Evolutionary conservation across 2,888 invertebrate species (phyloP), one percentile per base, ranked within the genome.

Genomic region (Cotesia congregata): DNA sequence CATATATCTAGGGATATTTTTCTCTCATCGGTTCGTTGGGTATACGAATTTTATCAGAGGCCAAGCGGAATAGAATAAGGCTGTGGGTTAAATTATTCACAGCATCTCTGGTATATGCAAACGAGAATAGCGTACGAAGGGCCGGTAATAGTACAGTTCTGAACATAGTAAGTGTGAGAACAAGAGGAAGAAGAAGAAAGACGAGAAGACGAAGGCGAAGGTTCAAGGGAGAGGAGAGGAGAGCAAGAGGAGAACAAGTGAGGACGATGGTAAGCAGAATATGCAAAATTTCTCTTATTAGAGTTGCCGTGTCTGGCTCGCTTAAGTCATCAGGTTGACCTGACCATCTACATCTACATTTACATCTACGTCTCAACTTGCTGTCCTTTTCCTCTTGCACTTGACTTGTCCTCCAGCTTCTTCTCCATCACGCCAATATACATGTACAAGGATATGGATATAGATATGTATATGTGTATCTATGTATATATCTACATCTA

Each of bases 271-370:
- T 64, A 71, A 75, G 72, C 78, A 82, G 85, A 85, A 86, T 87
- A 87, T 87, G 88, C 87, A 87, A 87, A 88, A 87, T 86, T 87
- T 82, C 85, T 84, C 86, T 86, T 87, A 88, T 87, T 87, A 88
- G 84, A 87, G 85, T 86, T 83, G 83, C 82, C 82, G 82, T 82
- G 83, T 82, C 83, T 81, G 77, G 77, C 74, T 78, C 79, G 79
- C 78, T 81, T 79, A 80, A 80, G 78, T 79, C 79, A 79, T 78
- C 78, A 76, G 76, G 65, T 77, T 76, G 78, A 78, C 75, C 79
- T 76, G 74, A 77, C 78, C 78, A 77, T 77, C 77, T 77, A 67
- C 67, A 78, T 72, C 77, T 20, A 20, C 20, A 20, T 78, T 72
- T 67, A 40, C 71, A 38, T n/a, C 20, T 38, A 69, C 7, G 50